These are phyloP conservation scores for Diorhabda carinulata DNA, from an alignment of 1,140 invertebrate species.

Conservation along the genomic window DNA sequence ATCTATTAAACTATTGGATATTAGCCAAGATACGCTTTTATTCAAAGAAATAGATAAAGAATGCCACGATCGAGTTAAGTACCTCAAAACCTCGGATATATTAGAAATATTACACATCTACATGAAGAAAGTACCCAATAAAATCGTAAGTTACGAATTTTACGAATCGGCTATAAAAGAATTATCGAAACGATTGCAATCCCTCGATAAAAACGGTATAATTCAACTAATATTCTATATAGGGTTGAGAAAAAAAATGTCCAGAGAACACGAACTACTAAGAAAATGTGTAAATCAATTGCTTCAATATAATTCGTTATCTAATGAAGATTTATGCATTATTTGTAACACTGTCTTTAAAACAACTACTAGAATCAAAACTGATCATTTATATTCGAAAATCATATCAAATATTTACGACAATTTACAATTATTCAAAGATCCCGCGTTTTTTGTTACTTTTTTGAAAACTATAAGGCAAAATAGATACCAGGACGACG, in stretches of 20 bases:
- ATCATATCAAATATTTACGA: constrained; percentile 36
- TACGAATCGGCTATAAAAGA: constrained; percentile 33
- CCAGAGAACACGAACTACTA: constrained; percentile 31
- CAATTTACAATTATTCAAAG: constrained; percentile 41
- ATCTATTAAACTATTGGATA: constrained; percentile 5
- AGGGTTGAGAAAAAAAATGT: constrained; percentile 39
- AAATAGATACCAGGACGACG: constrained; percentile 43
- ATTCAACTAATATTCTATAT: constrained; percentile 44
- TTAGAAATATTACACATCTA: constrained; percentile 36
- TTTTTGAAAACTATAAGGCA: constrained; percentile 44
- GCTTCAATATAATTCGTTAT: constrained; percentile 31
- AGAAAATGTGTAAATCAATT: constrained; percentile 36
- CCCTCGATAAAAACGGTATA: constrained; percentile 34
- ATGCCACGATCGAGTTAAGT: constrained; percentile 29
- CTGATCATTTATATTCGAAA: constrained; percentile 34
- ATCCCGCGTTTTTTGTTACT: constrained; percentile 42
- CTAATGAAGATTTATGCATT: constrained; percentile 39
- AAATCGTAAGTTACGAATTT: constrained; percentile 34
- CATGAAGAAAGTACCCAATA: constrained; percentile 32
- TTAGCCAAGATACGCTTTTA: neutral
- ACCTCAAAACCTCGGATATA: constrained; percentile 27
- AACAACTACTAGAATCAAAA: constrained; percentile 43
- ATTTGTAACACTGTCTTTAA: constrained; percentile 45
- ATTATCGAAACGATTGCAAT: constrained; percentile 24
- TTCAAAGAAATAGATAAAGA: constrained; percentile 31